phyloP scores from a whole-genome alignment of 23 tunicate genomes.

The Ascidia mentula region DNA sequence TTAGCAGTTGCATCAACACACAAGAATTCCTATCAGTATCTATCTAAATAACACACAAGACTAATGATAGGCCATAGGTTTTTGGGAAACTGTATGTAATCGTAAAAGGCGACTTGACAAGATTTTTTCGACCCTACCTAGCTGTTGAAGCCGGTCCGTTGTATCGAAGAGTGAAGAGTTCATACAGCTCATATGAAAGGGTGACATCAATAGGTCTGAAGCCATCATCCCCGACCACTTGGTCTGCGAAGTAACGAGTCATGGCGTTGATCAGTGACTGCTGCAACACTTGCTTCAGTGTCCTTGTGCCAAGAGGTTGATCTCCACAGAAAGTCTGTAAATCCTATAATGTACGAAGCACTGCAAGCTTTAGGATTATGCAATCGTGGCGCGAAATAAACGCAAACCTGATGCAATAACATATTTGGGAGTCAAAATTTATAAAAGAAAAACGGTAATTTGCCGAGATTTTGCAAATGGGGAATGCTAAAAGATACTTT shows the following conservation, averaged over 20 bases:
- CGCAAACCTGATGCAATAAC: too few species aligned
- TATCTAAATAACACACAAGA: too few species aligned
- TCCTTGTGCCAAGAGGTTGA: neutral
- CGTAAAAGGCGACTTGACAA: too few species aligned
- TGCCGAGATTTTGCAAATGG: too few species aligned
- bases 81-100: too few species aligned
- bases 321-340: conserved; percentile 10
- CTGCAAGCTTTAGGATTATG: neutral
- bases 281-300: conserved; percentile 10
- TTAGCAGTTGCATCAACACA: too few species aligned
- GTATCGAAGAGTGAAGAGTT: conserved; percentile 32
- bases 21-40: too few species aligned
- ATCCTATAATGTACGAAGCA: neutral
- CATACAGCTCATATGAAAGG: conserved; percentile 17
- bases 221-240: conserved; percentile 31
- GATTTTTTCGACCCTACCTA: too few species aligned
- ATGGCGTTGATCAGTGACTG: conserved; percentile 13
- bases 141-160: conserved; percentile 38
- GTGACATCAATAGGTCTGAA: conserved; percentile 14
- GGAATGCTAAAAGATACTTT: too few species aligned
- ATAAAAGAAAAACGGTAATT: too few species aligned
- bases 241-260: conserved; percentile 17
- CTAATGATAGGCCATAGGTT: too few species aligned
- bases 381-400: neutral
- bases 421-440: too few species aligned